Conservation (phyloP, 2,888 invertebrate species). For the Melitaea athalia region DNA sequence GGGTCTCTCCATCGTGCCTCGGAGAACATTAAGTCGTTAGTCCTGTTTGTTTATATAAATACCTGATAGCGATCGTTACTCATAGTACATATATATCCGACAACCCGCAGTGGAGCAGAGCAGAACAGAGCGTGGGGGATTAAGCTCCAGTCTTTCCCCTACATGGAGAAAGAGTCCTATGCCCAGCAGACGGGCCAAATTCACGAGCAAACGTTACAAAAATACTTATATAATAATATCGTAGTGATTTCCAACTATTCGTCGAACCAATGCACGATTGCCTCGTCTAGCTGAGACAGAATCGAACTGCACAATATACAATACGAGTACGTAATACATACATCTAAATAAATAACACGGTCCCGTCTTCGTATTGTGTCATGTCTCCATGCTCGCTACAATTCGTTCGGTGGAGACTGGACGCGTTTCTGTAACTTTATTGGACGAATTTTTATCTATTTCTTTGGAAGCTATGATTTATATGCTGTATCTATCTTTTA, state of each 20-base stretch:
- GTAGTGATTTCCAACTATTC: constrained; percentile 68
- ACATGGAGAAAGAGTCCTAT: not conserved
- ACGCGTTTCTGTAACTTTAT: not conserved
- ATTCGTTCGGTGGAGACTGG: not conserved
- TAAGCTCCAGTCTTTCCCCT: not conserved
- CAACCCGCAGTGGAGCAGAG: too few species aligned
- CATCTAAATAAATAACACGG: constrained; percentile 78
- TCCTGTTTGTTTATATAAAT: too few species aligned
- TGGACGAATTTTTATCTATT: not conserved
- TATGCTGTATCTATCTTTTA: too few species aligned
- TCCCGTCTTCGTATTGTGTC: constrained; percentile 66
- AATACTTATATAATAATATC: not conserved
- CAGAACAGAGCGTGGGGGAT: too few species aligned
- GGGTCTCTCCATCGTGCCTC: too few species aligned
- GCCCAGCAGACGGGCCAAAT: too few species aligned
- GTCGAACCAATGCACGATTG: constrained; percentile 63
- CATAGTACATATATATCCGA: constrained; percentile 36
- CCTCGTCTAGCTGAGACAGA: constrained; percentile 55
- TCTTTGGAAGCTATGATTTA: not conserved
- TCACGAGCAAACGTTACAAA: constrained; percentile 25
- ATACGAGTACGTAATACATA: constrained; percentile 41
- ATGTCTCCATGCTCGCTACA: not conserved
- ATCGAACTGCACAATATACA: constrained; percentile 51
- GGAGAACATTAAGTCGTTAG: too few species aligned
- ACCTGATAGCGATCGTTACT: too few species aligned